Conservation (phyloP, 2,797 vertebrate species). For the Dallia pectoralis region DNA sequence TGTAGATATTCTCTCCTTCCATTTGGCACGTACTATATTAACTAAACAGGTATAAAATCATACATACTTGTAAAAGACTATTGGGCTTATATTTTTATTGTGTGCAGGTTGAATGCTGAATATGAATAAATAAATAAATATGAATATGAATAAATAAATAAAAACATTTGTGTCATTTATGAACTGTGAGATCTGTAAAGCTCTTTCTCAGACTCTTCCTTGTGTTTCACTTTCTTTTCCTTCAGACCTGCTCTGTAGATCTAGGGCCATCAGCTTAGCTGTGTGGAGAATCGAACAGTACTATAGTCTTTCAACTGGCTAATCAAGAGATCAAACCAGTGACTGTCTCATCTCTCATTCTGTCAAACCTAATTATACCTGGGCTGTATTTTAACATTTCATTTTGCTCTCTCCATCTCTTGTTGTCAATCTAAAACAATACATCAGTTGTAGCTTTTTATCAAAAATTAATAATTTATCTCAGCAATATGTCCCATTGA, state of each 20-base stretch:
- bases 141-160: no score
- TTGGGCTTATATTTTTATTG: neutral
- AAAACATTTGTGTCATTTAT: slow-evolving; percentile 37
- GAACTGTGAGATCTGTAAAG: slow-evolving; percentile 27
- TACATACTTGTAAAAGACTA: neutral
- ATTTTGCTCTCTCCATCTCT: neutral
- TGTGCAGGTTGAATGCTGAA: slow-evolving; percentile 24
- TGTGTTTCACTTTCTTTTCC: slow-evolving; percentile 37
- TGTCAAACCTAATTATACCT: slow-evolving; percentile 8
- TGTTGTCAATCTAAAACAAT: neutral
- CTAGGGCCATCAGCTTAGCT: slow-evolving; percentile 46
- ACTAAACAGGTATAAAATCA: neutral
- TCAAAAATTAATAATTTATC: no score
- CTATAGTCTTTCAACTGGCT: slow-evolving; percentile 44
- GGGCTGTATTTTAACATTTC: neutral
- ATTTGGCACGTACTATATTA: neutral
- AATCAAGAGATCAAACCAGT: slow-evolving; percentile 50
- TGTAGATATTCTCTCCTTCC: neutral
- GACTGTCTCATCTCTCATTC: slow-evolving; percentile 26
- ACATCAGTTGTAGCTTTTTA: neutral
- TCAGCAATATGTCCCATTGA: no score
- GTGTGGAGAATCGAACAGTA: slow-evolving; percentile 46
- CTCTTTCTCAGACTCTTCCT: slow-evolving; percentile 10
- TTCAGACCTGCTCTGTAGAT: slow-evolving; percentile 38
- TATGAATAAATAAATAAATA: no score